Evolutionary conservation across 2,888 invertebrate species (phyloP), one percentile per base, ranked within the genome.

Genomic region (Brenthis ino): DNA sequence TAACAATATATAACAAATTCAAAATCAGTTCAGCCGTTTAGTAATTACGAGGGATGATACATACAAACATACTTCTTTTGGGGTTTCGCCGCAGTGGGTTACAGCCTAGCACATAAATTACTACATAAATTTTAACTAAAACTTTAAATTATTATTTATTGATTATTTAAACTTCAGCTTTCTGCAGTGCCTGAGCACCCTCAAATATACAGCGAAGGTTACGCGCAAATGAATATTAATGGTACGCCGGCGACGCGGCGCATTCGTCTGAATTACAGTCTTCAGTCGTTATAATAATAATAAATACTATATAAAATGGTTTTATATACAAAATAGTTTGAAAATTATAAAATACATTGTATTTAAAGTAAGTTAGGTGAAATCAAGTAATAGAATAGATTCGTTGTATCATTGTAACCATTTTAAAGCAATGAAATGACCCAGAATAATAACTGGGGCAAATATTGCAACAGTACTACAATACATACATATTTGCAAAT

Each of bases 161-260:
- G 28, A 60, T 60, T 14, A 24, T 60, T 28, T 28, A 60, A 50
- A 28, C 28, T 60, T 33, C 47, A 57, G 6, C 47, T 48, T 60
- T 50, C 60, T 60, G 60, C 60, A 50, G 2, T 50, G 50, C 50
- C 50, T 28, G 5, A 28, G 60, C 50, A 60, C 60, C 60, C 50
- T 50, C 28, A 50, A 60, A 60, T 50, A 50, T 16, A 60, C 28
- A 60, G n/a, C 48, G 60, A 60, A 60, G 50, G 50, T 60, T 60
- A 50, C 60, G 60, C 60, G 60, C 60, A 60, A 60, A 60, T 60
- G 60, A 60, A 60, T 60, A 60, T 50, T 50, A 50, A 60, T 60
- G 60, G 48, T 50, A 14, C 53, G 20, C 28, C 28, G 60, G 6
- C 60, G 60, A n/a, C 60, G 60, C 48, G 48, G 58, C 48, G 60